Evolutionary conservation across 2,113 vertebrate genomes (phyloP).

Genomic region (Corythoichthys intestinalis): DNA sequence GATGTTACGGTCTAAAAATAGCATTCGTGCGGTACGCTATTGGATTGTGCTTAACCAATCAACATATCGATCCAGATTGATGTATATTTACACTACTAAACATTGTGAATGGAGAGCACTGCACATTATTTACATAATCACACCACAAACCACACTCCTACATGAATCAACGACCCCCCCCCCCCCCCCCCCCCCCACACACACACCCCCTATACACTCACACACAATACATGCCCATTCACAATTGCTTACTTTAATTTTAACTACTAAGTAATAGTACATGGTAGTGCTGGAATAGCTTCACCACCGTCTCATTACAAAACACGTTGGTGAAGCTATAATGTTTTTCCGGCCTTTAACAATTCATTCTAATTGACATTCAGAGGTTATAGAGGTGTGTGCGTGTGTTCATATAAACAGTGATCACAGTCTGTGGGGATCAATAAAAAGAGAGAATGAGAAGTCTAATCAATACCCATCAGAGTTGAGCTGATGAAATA

Average conservation of each 20-base stretch:
- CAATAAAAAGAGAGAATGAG: slow-evolving; percentile 50
- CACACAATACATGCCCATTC: not conserved
- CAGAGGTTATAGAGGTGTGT: slow-evolving; percentile 13
- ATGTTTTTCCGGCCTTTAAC: slow-evolving; percentile 30
- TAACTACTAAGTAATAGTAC: not conserved
- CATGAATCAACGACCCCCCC: slow-evolving; percentile 2
- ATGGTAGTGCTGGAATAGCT: slow-evolving; percentile 8
- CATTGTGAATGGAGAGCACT: slow-evolving; percentile 32
- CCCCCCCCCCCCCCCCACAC: slow-evolving; percentile 13
- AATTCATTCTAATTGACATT: slow-evolving; percentile 41
- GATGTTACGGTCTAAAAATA: too few relatives aligned
- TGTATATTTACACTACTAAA: not conserved
- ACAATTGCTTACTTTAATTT: slow-evolving; percentile 19
- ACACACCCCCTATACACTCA: slow-evolving; percentile 1
- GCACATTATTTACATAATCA: slow-evolving; percentile 27
- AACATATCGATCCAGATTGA: too few relatives aligned
- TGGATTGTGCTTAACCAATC: too few relatives aligned
- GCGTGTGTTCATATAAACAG: slow-evolving; percentile 39
- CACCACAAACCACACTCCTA: slow-evolving; percentile 5
- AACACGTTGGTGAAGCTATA: slow-evolving; percentile 22
- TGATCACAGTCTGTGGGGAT: slow-evolving; percentile 55
- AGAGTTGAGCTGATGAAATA: slow-evolving; percentile 83
- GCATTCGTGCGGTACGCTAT: too few relatives aligned
- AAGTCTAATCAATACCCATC: slow-evolving; percentile 74
- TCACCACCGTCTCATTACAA: slow-evolving; percentile 29